A percentile compares a stretch with the other conserved stretches of the same genome.
Conservation (phyloP, 2,113 vertebrate genomes). For the Sula dactylatra region DNA sequence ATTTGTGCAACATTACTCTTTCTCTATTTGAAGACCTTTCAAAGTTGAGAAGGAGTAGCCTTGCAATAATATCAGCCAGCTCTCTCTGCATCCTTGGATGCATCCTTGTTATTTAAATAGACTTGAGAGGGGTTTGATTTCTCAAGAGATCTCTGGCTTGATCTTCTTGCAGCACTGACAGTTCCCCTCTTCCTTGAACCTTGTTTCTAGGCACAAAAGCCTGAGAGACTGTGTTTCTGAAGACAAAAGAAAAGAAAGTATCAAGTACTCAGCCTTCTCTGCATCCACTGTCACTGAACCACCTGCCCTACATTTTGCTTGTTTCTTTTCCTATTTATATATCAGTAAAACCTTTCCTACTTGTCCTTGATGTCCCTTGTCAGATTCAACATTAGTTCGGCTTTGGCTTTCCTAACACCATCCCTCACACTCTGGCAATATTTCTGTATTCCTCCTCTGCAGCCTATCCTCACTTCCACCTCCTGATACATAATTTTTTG, state of each 20-base stretch:
- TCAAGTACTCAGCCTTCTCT: background rate
- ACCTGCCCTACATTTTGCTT: background rate
- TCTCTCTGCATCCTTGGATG: background rate
- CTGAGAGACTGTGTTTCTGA: background rate
- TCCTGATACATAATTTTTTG: background rate
- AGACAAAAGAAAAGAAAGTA: background rate
- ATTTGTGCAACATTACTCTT: background rate
- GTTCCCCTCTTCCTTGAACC: background rate
- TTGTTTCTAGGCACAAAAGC: background rate
- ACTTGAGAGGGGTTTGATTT: background rate
- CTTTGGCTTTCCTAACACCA: background rate
- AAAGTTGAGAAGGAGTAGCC: background rate
- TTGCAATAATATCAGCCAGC: background rate
- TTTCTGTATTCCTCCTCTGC: background rate
- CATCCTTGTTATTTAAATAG: background rate
- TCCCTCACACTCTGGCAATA: background rate
- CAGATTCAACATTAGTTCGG: background rate
- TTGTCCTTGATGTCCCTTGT: background rate
- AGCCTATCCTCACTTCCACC: background rate
- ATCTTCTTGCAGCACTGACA: background rate
- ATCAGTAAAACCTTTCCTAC: background rate
- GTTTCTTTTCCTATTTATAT: background rate
- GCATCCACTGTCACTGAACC: background rate
- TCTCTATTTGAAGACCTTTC: background rate
- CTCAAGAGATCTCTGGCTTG: background rate